phyloP scores from a whole-genome alignment of 2,113 vertebrate genomes.

The Onychostoma macrolepis region DNA sequence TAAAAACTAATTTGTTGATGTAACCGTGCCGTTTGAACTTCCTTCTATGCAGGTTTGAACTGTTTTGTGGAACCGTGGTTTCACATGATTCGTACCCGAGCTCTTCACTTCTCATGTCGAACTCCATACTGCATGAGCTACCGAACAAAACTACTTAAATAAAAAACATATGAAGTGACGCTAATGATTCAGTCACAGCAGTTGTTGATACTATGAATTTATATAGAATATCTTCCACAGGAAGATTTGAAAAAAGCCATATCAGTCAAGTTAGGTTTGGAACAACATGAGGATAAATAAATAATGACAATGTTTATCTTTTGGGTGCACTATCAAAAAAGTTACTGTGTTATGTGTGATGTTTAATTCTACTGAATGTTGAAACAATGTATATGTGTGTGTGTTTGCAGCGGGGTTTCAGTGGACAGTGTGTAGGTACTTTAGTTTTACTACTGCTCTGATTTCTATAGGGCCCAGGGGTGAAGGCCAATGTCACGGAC shows the following conservation, averaged over 20 bases:
- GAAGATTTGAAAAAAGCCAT: background rate
- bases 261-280: background rate
- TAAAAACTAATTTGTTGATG: too few species aligned
- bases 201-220: background rate
- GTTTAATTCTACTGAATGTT: background rate
- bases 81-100: too few species aligned
- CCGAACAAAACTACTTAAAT: too few species aligned
- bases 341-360: background rate
- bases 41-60: too few species aligned
- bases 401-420: background rate
- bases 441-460: slow-evolving; percentile 59
- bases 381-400: slow-evolving; percentile 15
- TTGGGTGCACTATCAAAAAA: background rate
- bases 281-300: background rate
- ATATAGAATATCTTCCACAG: background rate
- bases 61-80: too few species aligned
- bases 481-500: slow-evolving; percentile 68
- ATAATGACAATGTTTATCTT: background rate
- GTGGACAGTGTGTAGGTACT: slow-evolving; percentile 48
- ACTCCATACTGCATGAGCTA: too few species aligned
- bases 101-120: too few species aligned
- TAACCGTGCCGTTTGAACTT: too few species aligned
- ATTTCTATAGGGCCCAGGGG: slow-evolving; percentile 64
- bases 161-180: too few species aligned
- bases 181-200: too few species aligned